Percentiles rank a stretch among this genome's conserved stretches.
Evolutionary conservation across 2,797 vertebrate genomes (phyloP).

Genomic region (Helicolenus hilgendorfi): DNA sequence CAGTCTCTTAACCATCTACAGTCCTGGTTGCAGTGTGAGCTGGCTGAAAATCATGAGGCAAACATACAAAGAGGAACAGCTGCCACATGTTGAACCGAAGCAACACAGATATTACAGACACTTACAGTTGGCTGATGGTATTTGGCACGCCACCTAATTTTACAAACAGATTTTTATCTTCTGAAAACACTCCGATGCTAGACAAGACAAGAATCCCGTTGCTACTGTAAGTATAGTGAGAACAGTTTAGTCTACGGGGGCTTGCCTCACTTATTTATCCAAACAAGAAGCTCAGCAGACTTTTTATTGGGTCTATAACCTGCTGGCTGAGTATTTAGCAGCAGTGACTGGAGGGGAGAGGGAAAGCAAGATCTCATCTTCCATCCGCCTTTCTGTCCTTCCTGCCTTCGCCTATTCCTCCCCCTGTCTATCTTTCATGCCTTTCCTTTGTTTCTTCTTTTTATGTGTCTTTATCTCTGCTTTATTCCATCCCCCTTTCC

Average conservation of each 20-base stretch:
- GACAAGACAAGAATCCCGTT: neutral
- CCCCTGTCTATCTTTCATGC: too few species aligned
- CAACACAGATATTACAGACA: neutral
- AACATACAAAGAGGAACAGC: neutral
- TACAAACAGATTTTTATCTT: neutral
- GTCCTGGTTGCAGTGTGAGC: neutral
- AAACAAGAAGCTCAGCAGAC: conserved; percentile 48
- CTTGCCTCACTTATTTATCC: conserved; percentile 2
- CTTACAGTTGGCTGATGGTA: neutral
- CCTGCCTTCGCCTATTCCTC: neutral
- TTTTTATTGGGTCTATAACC: conserved; percentile 52
- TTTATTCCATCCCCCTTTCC: neutral
- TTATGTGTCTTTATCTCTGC: neutral
- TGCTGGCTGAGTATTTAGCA: conserved; percentile 16
- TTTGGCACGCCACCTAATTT: neutral
- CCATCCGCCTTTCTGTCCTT: neutral
- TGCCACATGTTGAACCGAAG: neutral
- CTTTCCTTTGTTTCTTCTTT: neutral
- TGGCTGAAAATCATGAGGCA: neutral
- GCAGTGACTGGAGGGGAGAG: conserved; percentile 7
- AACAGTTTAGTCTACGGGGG: conserved; percentile 27
- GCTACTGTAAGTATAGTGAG: conserved; percentile 5
- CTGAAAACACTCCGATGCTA: neutral
- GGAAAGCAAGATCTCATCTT: neutral
- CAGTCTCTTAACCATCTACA: neutral